These are phyloP conservation scores for Orcinus orca DNA, from an alignment of 2,113 vertebrate genomes.

Conservation along the genomic window DNA sequence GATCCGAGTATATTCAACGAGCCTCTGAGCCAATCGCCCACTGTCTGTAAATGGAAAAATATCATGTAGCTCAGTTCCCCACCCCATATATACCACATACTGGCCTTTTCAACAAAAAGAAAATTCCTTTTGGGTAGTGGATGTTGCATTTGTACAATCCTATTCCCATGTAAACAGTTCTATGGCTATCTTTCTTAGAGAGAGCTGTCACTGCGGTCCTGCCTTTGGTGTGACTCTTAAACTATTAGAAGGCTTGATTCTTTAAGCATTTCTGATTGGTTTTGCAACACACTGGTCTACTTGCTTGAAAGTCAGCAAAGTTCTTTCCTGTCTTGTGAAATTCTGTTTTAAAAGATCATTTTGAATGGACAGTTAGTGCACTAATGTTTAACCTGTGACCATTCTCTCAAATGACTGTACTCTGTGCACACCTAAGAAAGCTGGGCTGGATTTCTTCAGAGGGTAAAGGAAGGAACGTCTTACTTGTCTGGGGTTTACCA, in stretches of 20 bases:
- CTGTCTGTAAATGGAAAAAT: constrained; percentile 23
- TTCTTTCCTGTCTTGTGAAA: not conserved
- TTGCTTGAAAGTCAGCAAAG: not conserved
- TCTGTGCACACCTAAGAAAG: not conserved
- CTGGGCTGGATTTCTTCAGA: not conserved
- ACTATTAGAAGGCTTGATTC: not conserved
- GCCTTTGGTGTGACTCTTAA: not conserved
- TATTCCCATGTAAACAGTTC: not conserved
- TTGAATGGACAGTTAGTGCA: not conserved
- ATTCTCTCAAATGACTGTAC: not conserved
- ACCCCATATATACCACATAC: not conserved
- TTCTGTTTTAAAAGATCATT: not conserved
- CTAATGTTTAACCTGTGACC: not conserved
- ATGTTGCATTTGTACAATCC: not conserved
- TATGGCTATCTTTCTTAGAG: not conserved
- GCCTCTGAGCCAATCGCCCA: constrained; percentile 41
- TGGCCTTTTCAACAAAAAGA: not conserved
- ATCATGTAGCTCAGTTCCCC: not conserved
- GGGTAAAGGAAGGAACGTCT: constrained; percentile 63
- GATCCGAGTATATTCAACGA: constrained; percentile 38
- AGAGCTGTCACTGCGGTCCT: no score
- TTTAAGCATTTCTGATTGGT: not conserved
- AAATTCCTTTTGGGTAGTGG: not conserved
- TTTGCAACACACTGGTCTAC: not conserved
- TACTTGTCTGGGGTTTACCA: constrained; percentile 38